Evolutionary conservation across 2,888 invertebrate genomes (phyloP).

Genomic region (Chrysina gloriosa): DNA sequence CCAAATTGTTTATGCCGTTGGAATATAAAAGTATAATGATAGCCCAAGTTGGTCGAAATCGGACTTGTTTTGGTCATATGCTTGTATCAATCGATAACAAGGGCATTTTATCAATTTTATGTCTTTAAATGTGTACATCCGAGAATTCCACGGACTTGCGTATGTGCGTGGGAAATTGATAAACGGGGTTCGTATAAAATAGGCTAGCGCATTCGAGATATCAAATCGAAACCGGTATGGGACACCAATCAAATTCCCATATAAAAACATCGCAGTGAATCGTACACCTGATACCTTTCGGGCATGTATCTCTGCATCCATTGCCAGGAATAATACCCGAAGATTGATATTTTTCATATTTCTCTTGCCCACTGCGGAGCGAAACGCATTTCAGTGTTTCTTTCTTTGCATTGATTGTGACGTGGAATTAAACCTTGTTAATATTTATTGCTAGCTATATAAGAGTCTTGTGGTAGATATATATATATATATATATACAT

Average conservation of each 20-base stretch:
- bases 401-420: neutral
- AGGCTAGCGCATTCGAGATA: neutral
- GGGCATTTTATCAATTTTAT: constrained; percentile 17
- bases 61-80: neutral
- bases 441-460: neutral
- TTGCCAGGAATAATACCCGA: constrained; percentile 13
- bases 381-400: neutral
- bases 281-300: constrained; percentile 34
- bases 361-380: neutral
- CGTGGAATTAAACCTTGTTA: neutral
- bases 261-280: constrained; percentile 36
- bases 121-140: neutral
- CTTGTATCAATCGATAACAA: constrained; percentile 2
- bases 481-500: too few relatives aligned
- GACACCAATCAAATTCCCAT: constrained; percentile 36
- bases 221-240: neutral
- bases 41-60: neutral
- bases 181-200: constrained; percentile 15
- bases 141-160: neutral
- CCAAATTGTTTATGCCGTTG: neutral
- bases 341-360: constrained; percentile 31
- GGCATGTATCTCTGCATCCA: constrained; percentile 11
- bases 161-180: constrained; percentile 5
- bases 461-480: neutral
- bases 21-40: neutral